A percentile compares a stretch with the other conserved stretches of the same genome.
phyloP scores from a whole-genome alignment of 2,797 vertebrate genomes.

The Sebastes melanostomus region DNA sequence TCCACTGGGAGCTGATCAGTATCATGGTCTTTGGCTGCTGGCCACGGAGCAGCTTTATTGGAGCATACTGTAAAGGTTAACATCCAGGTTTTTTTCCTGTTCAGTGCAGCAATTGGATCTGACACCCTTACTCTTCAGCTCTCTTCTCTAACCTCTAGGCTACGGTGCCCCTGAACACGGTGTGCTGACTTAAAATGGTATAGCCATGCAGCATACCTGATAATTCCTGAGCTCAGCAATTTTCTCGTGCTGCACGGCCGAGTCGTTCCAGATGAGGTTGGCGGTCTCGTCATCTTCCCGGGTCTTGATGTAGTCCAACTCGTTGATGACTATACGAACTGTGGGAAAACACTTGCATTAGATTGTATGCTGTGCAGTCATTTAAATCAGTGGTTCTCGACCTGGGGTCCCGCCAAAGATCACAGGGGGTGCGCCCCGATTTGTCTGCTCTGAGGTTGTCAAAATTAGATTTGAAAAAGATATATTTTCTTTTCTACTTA shows the following conservation, averaged over 20 bases:
- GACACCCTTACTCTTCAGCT: slow-evolving; percentile 3
- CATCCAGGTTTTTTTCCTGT: slow-evolving; percentile 1
- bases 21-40: not conserved
- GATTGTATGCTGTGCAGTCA: not conserved
- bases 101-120: slow-evolving; percentile 9
- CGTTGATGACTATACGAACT: slow-evolving; percentile 93
- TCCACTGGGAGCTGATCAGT: slow-evolving; percentile 1
- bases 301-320: slow-evolving; percentile 92
- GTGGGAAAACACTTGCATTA: slow-evolving; percentile 34
- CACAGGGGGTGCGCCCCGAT: too few relatives aligned
- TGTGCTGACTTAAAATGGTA: slow-evolving; percentile 31
- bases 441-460: too few relatives aligned
- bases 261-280: slow-evolving; percentile 98
- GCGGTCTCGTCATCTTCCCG: slow-evolving; percentile 95
- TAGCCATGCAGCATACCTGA: slow-evolving; percentile 82
- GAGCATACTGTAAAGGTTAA: slow-evolving; percentile 17
- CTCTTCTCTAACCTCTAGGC: slow-evolving; percentile 18
- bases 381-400: too few relatives aligned
- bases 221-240: slow-evolving; percentile 98
- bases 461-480: too few relatives aligned
- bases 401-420: too few relatives aligned
- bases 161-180: not conserved
- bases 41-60: slow-evolving; percentile 4
- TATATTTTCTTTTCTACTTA: too few relatives aligned
- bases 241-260: slow-evolving; percentile 96